Evolutionary conservation across 1,140 invertebrate species (phyloP).

Genomic region (Temnothorax nylanderi): DNA sequence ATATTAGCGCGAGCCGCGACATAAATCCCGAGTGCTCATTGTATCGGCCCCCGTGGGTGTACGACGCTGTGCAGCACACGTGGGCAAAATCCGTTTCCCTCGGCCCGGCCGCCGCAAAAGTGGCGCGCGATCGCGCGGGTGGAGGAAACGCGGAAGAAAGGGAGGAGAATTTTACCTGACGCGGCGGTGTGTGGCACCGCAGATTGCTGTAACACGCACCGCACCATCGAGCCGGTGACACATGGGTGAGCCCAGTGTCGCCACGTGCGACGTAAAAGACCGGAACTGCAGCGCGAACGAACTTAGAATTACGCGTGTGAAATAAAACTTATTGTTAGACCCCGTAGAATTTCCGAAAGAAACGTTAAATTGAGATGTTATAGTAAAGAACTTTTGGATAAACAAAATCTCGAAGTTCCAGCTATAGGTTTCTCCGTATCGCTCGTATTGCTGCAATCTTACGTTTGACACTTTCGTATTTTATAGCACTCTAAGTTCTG

Average conservation of each 20-base stretch:
- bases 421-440: not conserved
- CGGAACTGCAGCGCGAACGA: not conserved
- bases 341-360: not conserved
- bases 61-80: slow-evolving; percentile 73
- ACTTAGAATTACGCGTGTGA: not conserved
- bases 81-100: slow-evolving; percentile 78
- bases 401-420: not conserved
- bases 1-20: slow-evolving; percentile 80
- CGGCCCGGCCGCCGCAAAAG: slow-evolving; percentile 48
- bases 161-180: slow-evolving; percentile 11
- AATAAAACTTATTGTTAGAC: not conserved
- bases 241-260: not conserved
- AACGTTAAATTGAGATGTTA: not conserved
- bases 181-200: not conserved
- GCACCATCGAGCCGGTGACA: slow-evolving; percentile 7
- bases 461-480: not conserved
- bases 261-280: not conserved
- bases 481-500: not conserved
- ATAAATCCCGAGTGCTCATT: slow-evolving; percentile 81
- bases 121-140: slow-evolving; percentile 66
- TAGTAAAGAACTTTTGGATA: not conserved
- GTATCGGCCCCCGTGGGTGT: slow-evolving; percentile 80
- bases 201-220: slow-evolving; percentile 19
- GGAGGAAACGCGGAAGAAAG: slow-evolving; percentile 48
- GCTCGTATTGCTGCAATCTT: not conserved